These are phyloP conservation scores for Furnarius figulus DNA, from an alignment of 2,113 vertebrate species.

Conservation along the genomic window DNA sequence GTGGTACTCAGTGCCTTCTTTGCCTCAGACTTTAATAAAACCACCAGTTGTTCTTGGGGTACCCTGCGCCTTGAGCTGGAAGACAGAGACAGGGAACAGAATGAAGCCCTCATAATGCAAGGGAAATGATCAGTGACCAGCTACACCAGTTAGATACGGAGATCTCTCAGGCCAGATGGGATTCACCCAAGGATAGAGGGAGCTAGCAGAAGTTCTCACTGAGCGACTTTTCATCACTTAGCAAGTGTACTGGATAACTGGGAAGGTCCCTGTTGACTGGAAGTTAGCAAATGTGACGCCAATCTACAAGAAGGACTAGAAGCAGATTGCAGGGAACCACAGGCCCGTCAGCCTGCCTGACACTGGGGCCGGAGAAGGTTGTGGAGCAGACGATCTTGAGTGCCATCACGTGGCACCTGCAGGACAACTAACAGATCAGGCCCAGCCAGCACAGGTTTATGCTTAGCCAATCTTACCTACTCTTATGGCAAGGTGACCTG, in stretches of 20 bases:
- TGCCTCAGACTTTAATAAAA: neutral
- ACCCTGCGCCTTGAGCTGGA: neutral
- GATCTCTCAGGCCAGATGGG: neutral
- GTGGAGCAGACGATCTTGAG: neutral
- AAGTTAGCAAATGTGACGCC: neutral
- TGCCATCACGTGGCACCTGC: neutral
- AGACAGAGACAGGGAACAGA: neutral
- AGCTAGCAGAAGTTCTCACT: neutral
- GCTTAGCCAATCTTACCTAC: neutral
- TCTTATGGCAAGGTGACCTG: neutral
- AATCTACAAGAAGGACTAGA: neutral
- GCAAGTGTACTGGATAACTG: rapidly evolving
- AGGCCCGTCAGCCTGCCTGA: neutral
- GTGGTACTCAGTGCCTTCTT: neutral
- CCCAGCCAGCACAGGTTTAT: neutral
- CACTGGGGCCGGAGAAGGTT: rapidly evolving
- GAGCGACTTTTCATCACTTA: neutral
- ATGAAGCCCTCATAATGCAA: neutral
- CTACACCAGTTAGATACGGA: neutral
- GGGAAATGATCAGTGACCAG: neutral
- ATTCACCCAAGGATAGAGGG: no score
- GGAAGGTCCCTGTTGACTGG: no score
- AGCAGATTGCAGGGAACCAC: neutral
- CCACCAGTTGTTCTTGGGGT: neutral
- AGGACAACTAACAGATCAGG: neutral